These are phyloP conservation scores for Cerastoderma edule DNA, from an alignment of 2,888 invertebrate genomes.

Conservation along the genomic window DNA sequence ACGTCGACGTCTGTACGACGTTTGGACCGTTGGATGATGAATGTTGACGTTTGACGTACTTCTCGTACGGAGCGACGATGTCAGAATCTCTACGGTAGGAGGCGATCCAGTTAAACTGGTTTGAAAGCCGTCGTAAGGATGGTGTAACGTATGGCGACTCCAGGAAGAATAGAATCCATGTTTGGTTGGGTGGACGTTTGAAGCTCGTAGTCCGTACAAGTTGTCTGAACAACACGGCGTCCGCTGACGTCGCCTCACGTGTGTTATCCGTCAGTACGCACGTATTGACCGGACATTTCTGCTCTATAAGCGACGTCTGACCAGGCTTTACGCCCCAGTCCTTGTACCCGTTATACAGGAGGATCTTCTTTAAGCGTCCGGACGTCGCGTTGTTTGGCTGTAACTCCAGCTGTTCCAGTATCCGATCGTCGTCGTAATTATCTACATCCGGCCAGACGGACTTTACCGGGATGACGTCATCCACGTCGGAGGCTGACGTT, in stretches of 20 bases:
- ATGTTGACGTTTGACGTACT: conserved; percentile 93
- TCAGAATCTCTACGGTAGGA: conserved; percentile 97
- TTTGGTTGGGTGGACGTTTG: conserved; percentile 37
- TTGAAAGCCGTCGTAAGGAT: conserved; percentile 88
- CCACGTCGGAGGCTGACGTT: not conserved
- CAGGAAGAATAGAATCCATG: conserved; percentile 52
- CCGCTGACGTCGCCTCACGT: conserved; percentile 13
- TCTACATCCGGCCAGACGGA: conserved; percentile 32
- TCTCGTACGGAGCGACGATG: conserved; percentile 97
- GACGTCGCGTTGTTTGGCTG: conserved; percentile 13
- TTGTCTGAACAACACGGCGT: conserved; percentile 49
- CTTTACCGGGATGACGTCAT: too few relatives aligned
- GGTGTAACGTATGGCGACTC: conserved; percentile 84
- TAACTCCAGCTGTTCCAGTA: conserved; percentile 37
- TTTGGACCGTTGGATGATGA: too few relatives aligned
- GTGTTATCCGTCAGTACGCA: conserved; percentile 89
- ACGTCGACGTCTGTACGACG: not conserved
- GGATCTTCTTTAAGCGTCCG: conserved; percentile 37
- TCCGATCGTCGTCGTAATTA: conserved; percentile 39
- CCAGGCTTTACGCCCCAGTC: conserved; percentile 50
- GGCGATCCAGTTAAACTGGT: conserved; percentile 97
- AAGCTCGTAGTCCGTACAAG: conserved; percentile 15
- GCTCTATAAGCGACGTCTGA: conserved; percentile 34
- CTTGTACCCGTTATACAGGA: conserved; percentile 38
- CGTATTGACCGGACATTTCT: conserved; percentile 92